These are phyloP conservation scores for Meda fulgida DNA, from an alignment of 2,797 vertebrate species.

Conservation along the genomic window DNA sequence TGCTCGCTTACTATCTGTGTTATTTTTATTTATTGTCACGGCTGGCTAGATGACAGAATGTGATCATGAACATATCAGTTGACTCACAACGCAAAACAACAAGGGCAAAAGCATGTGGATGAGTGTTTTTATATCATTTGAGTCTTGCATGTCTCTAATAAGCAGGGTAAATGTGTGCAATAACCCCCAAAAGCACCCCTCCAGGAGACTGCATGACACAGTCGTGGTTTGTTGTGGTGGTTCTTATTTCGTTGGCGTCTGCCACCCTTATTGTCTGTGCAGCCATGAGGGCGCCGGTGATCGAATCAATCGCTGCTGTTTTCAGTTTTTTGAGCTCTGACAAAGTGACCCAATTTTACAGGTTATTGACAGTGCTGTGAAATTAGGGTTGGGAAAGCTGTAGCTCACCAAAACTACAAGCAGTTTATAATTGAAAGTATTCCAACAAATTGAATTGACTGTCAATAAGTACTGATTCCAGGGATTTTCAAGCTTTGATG, in stretches of 20 bases:
- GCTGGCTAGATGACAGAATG: slow-evolving; percentile 32
- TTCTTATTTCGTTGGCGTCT: background rate
- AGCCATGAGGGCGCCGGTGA: background rate
- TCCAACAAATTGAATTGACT: background rate
- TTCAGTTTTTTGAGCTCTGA: slow-evolving; percentile 4
- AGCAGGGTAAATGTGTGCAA: background rate
- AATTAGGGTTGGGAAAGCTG: background rate
- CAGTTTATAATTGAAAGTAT: background rate
- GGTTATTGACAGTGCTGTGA: slow-evolving; percentile 2
- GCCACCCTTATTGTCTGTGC: background rate
- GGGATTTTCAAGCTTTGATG: background rate
- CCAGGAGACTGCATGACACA: background rate
- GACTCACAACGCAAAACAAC: background rate
- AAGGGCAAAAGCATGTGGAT: background rate
- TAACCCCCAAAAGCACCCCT: background rate
- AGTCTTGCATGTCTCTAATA: background rate
- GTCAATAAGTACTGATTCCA: background rate
- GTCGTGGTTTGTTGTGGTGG: background rate
- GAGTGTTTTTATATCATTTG: background rate
- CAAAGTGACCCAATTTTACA: slow-evolving; percentile 32
- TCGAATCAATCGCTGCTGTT: slow-evolving; percentile 2
- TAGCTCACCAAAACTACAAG: background rate
- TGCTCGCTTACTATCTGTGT: background rate
- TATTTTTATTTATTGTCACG: slow-evolving; percentile 7
- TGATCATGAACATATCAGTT: background rate